Evolutionary conservation across 2,888 invertebrate species (phyloP).

Genomic region (Amphipyra tragopoginis): DNA sequence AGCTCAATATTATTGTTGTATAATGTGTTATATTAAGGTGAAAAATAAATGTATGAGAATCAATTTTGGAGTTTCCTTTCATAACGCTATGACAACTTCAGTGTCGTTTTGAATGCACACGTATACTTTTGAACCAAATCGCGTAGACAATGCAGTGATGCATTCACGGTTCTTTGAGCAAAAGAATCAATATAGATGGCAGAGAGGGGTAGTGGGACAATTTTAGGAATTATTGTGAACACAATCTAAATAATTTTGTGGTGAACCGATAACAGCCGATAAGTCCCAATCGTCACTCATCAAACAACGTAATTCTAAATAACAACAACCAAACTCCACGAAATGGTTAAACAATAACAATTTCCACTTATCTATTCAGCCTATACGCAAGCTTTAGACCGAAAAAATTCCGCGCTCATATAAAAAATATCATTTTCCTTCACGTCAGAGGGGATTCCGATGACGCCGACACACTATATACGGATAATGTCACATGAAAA

Average conservation of each 20-base stretch:
- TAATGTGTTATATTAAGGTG: too few relatives aligned
- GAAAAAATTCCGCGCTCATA: slow-evolving; percentile 50
- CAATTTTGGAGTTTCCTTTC: too few relatives aligned
- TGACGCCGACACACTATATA: slow-evolving; percentile 64
- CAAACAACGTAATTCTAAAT: slow-evolving; percentile 4
- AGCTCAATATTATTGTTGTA: too few relatives aligned
- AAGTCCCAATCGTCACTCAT: slow-evolving; percentile 14
- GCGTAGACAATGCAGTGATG: too few relatives aligned
- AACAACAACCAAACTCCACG: slow-evolving; percentile 18
- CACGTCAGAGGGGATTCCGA: slow-evolving; percentile 62
- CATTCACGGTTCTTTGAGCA: too few relatives aligned
- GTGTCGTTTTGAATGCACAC: neutral
- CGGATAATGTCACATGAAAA: slow-evolving; percentile 66
- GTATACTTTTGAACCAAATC: too few relatives aligned
- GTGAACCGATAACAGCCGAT: slow-evolving; percentile 4
- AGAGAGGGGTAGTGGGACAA: too few relatives aligned
- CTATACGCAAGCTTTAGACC: slow-evolving; percentile 25
- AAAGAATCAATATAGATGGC: too few relatives aligned
- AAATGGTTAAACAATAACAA: slow-evolving; percentile 45
- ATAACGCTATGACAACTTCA: neutral
- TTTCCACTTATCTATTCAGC: slow-evolving; percentile 47
- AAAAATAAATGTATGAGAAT: too few relatives aligned
- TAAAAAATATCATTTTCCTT: slow-evolving; percentile 62
- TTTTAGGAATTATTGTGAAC: too few relatives aligned
- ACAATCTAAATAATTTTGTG: neutral